Conservation (phyloP, 2,797 vertebrate genomes). For the Rhynchotus rufescens region DNA sequence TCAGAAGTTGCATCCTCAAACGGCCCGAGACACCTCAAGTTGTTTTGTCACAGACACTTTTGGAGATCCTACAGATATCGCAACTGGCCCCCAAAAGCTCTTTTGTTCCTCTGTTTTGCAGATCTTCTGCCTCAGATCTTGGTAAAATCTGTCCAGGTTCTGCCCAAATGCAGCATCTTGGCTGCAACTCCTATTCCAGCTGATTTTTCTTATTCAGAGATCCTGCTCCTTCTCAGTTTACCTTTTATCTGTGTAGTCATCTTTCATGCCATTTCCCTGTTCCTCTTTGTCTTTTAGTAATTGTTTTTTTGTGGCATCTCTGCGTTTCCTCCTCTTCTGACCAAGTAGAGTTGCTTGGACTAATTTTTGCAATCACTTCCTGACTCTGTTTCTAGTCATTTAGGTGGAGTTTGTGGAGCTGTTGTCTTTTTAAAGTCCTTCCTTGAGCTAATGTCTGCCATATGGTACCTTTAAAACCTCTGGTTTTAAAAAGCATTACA, state of each 20-base stretch:
- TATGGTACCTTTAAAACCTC: not conserved
- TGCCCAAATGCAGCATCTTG: not conserved
- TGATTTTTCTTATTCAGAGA: not conserved
- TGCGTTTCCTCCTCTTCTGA: not conserved
- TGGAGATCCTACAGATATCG: not conserved
- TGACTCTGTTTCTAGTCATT: not conserved
- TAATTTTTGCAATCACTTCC: not conserved
- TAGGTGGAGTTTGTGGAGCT: not conserved
- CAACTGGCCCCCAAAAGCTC: not conserved
- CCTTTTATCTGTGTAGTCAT: not conserved
- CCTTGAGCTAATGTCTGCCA: not conserved
- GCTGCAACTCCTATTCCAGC: not conserved
- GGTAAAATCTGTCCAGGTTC: not conserved
- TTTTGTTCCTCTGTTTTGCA: not conserved
- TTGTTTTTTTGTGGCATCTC: not conserved
- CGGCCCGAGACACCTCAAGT: not conserved
- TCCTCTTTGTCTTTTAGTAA: not conserved
- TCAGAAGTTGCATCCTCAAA: not conserved
- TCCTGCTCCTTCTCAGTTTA: not conserved
- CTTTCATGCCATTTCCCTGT: not conserved
- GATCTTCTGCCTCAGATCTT: not conserved
- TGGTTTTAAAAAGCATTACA: not conserved
- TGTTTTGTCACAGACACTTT: not conserved
- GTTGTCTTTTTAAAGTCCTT: not conserved
- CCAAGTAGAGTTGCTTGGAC: not conserved